These are phyloP conservation scores for Numenius phaeopus DNA, from an alignment of 2,797 vertebrate genomes.

Conservation along the genomic window DNA sequence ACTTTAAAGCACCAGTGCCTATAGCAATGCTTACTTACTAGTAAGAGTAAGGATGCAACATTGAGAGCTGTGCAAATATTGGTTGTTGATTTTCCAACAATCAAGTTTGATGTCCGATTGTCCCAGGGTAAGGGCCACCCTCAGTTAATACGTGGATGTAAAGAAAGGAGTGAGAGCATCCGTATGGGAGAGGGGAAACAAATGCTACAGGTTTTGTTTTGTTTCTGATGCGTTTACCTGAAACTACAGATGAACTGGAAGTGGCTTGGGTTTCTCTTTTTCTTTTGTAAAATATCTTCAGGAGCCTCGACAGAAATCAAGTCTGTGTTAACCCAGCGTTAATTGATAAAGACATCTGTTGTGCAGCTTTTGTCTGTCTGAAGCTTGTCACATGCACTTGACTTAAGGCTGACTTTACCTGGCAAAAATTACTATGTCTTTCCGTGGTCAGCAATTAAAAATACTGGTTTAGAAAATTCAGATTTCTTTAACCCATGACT, in stretches of 20 bases:
- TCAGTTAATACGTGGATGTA: neutral
- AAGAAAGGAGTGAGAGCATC: neutral
- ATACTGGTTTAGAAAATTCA: neutral
- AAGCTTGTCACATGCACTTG: neutral
- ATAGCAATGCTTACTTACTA: conserved; percentile 63
- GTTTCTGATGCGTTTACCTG: neutral
- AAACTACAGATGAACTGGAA: neutral
- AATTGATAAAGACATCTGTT: neutral
- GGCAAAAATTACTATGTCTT: neutral
- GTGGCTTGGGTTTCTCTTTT: neutral
- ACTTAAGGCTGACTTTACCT: neutral
- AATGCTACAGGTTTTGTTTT: neutral
- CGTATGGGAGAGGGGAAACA: neutral
- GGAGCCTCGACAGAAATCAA: neutral
- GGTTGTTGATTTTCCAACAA: conserved; percentile 70
- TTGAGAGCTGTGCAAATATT: conserved; percentile 56
- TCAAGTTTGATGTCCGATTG: neutral
- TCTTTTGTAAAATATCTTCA: neutral
- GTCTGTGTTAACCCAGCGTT: neutral
- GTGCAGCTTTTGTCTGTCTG: neutral
- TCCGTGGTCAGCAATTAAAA: conserved; percentile 17
- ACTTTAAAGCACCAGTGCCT: conserved; percentile 72
- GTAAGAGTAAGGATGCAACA: conserved; percentile 59
- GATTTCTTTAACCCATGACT: neutral
- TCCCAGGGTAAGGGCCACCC: neutral